Conservation (phyloP, 2,113 vertebrate species). For the Hyaena hyaena region DNA sequence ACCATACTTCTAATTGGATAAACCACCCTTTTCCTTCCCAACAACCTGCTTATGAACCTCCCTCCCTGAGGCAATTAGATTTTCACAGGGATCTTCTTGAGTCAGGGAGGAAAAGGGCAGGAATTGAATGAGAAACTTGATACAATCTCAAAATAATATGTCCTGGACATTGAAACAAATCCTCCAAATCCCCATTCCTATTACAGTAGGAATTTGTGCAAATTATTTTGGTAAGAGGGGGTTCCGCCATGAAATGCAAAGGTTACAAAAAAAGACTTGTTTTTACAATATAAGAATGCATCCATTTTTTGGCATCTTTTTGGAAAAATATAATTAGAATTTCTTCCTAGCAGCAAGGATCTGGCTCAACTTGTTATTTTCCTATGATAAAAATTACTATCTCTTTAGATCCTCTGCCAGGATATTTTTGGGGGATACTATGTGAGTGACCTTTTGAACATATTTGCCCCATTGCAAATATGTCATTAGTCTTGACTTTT, state of each 20-base stretch:
- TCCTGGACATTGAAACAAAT: not conserved
- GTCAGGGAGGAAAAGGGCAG: not conserved
- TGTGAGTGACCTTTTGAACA: slow-evolving; percentile 31
- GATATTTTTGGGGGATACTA: not conserved
- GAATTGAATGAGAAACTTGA: not conserved
- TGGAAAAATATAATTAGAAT: not conserved
- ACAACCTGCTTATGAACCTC: not conserved
- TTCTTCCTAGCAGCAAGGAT: not conserved
- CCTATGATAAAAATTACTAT: not conserved
- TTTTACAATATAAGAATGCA: not conserved
- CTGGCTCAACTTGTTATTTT: not conserved
- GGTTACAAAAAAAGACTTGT: not conserved
- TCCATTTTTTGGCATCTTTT: not conserved
- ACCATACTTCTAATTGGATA: not conserved
- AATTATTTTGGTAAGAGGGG: not conserved
- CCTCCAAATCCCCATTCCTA: not conserved
- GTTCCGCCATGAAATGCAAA: not conserved
- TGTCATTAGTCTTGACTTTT: slow-evolving; percentile 55
- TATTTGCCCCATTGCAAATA: slow-evolving; percentile 41
- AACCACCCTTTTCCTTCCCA: not conserved
- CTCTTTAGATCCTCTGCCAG: slow-evolving; percentile 9
- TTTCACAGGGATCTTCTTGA: not conserved
- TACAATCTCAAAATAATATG: not conserved
- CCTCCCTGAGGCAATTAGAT: not conserved
- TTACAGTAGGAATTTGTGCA: not conserved